phyloP scores from a whole-genome alignment of 2,797 vertebrate genomes.

The Xiphophorus birchmanni region DNA sequence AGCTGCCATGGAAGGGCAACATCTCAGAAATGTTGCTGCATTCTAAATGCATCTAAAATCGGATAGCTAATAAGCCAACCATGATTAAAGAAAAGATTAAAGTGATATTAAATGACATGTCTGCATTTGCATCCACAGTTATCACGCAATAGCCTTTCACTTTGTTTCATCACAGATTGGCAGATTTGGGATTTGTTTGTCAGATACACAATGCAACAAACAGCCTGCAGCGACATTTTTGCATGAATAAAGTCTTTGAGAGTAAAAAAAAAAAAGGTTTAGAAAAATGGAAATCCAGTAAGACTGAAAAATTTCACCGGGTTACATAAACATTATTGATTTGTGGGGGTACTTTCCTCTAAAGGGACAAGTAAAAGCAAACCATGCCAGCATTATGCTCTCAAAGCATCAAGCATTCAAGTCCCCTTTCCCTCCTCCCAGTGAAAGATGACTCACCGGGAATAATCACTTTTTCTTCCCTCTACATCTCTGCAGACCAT shows the following conservation, averaged over 20 bases:
- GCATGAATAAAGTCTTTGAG: background rate
- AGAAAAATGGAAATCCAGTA: background rate
- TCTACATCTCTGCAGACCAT: constrained; percentile 13
- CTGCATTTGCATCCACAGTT: background rate
- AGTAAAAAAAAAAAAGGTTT: background rate
- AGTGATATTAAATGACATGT: constrained; percentile 20
- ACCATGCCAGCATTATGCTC: constrained; percentile 9
- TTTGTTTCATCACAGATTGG: constrained; percentile 1
- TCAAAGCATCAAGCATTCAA: constrained; percentile 15
- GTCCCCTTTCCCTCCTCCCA: constrained; percentile 6
- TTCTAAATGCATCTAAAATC: constrained; percentile 33
- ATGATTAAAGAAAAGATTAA: constrained; percentile 6
- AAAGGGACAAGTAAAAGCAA: constrained; percentile 16
- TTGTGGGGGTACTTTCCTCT: constrained; percentile 13
- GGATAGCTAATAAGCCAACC: constrained; percentile 48
- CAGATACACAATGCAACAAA: background rate
- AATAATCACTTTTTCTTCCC: constrained; percentile 18
- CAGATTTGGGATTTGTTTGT: background rate
- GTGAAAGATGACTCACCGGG: constrained; percentile 23
- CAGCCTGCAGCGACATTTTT: background rate
- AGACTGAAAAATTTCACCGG: background rate
- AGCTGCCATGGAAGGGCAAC: constrained; percentile 44
- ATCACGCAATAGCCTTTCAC: constrained; percentile 6
- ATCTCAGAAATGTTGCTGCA: constrained; percentile 41
- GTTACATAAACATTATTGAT: constrained; percentile 12